Evolutionary conservation across 2,113 vertebrate genomes (phyloP).

Genomic region (Alligator sinensis): DNA sequence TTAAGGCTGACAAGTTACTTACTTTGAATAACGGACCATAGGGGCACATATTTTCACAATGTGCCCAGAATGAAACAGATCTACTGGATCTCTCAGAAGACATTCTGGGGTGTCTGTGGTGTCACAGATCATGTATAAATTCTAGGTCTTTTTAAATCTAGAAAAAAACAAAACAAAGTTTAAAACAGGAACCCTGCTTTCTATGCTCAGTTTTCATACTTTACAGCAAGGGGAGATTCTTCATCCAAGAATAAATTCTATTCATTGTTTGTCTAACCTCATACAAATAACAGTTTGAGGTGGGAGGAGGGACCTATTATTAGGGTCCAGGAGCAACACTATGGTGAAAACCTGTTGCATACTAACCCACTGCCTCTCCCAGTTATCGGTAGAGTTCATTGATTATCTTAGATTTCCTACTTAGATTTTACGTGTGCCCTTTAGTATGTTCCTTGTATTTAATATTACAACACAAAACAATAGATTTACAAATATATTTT

Average conservation of each 20-base stretch:
- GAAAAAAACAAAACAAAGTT: constrained; percentile 43
- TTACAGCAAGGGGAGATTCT: not conserved
- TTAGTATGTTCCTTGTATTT: not conserved
- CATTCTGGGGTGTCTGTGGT: constrained; percentile 41
- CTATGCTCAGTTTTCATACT: not conserved
- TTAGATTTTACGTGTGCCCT: not conserved
- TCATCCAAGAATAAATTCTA: not conserved
- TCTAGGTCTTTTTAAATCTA: constrained; percentile 43
- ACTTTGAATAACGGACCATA: constrained; percentile 99
- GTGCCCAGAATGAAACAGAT: constrained; percentile 88
- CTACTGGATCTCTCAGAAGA: constrained; percentile 78
- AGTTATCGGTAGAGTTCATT: not conserved
- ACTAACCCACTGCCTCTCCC: not conserved
- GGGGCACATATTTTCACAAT: constrained; percentile 93
- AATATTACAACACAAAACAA: not conserved
- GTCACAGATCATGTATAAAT: constrained; percentile 51
- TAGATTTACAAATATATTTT: not conserved
- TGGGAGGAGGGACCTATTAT: too few species aligned
- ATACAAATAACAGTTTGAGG: too few species aligned
- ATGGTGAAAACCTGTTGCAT: not conserved
- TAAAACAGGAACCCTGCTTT: not conserved
- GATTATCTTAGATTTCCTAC: not conserved
- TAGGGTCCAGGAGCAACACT: not conserved
- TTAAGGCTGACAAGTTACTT: constrained; percentile 62
- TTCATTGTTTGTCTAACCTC: too few species aligned